phyloP scores from a whole-genome alignment of 2,888 invertebrate genomes.

The Bugulina stolonifera region DNA sequence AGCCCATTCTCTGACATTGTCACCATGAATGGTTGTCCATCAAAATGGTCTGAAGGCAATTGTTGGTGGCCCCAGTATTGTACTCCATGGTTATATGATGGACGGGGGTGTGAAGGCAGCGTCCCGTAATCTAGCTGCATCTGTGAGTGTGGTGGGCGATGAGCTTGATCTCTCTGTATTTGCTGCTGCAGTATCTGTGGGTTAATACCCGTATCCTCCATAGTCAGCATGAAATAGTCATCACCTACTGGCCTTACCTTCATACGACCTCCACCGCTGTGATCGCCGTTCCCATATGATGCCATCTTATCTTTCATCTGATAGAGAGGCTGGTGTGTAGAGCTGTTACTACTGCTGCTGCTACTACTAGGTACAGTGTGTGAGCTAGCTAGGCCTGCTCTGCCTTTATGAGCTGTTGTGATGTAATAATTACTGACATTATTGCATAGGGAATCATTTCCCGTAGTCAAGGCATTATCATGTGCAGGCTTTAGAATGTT shows the following conservation, averaged over 20 bases:
- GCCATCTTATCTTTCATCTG: not conserved
- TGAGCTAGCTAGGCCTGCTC: not conserved
- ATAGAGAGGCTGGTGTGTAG: not conserved
- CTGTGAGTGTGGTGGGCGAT: not conserved
- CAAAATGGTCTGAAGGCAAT: too few relatives aligned
- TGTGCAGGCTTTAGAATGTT: slow-evolving; percentile 1
- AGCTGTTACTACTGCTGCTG: not conserved
- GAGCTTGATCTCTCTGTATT: not conserved
- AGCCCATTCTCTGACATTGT: slow-evolving; percentile 3
- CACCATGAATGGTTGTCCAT: slow-evolving; percentile 22
- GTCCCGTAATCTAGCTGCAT: not conserved
- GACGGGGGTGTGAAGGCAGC: not conserved
- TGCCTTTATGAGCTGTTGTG: not conserved
- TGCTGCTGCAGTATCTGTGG: slow-evolving; percentile 2
- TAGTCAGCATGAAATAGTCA: slow-evolving; percentile 16
- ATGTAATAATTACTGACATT: slow-evolving; percentile 1
- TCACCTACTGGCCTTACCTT: slow-evolving; percentile 1
- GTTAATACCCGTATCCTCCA: slow-evolving; percentile 11
- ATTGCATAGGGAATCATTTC: not conserved
- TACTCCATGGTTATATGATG: not conserved
- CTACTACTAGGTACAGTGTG: not conserved
- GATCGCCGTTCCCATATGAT: not conserved
- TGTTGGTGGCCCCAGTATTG: not conserved
- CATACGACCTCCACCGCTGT: not conserved
- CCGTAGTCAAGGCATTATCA: slow-evolving; percentile 19